Evolutionary conservation across 1,140 invertebrate genomes (phyloP).

Genomic region (Listronotus oregonensis): DNA sequence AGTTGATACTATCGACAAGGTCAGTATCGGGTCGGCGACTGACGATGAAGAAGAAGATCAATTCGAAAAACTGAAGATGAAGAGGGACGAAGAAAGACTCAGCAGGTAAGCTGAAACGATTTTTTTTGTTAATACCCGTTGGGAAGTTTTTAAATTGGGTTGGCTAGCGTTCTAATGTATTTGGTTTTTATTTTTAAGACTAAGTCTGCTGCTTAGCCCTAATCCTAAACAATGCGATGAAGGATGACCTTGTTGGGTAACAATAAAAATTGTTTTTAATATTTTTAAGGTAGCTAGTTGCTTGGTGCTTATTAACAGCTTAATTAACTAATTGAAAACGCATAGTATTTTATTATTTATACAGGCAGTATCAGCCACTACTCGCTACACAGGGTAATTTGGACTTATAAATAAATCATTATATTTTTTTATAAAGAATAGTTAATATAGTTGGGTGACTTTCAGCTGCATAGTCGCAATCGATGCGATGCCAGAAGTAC

Average conservation of each 20-base stretch:
- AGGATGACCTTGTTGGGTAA: conserved; percentile 10
- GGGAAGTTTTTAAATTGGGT: not conserved
- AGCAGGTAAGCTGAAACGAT: conserved; percentile 41
- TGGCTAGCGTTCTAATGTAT: not conserved
- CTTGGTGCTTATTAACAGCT: too few relatives aligned
- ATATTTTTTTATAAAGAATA: too few relatives aligned
- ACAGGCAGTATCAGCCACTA: too few relatives aligned
- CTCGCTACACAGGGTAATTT: too few relatives aligned
- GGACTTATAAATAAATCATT: too few relatives aligned
- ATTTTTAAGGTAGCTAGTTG: too few relatives aligned
- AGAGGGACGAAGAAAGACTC: conserved; percentile 48
- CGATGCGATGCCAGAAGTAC: too few relatives aligned
- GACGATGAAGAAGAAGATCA: conserved; percentile 50
- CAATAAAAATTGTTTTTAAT: not conserved
- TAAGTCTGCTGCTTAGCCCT: conserved; percentile 25
- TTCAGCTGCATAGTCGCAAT: not conserved
- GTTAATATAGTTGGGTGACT: conserved; percentile 14
- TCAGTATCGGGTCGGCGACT: conserved; percentile 50
- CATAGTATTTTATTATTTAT: too few relatives aligned
- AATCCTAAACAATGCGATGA: conserved; percentile 19
- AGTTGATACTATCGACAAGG: conserved; percentile 41
- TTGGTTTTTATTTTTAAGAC: conserved; percentile 28
- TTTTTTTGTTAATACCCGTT: not conserved
- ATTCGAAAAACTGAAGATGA: conserved; percentile 48
- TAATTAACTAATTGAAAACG: too few relatives aligned